A percentile compares a stretch with the other conserved stretches of the same genome.
phyloP scores from a whole-genome alignment of 2,888 invertebrate genomes.

The Ametastegia equiseti region DNA sequence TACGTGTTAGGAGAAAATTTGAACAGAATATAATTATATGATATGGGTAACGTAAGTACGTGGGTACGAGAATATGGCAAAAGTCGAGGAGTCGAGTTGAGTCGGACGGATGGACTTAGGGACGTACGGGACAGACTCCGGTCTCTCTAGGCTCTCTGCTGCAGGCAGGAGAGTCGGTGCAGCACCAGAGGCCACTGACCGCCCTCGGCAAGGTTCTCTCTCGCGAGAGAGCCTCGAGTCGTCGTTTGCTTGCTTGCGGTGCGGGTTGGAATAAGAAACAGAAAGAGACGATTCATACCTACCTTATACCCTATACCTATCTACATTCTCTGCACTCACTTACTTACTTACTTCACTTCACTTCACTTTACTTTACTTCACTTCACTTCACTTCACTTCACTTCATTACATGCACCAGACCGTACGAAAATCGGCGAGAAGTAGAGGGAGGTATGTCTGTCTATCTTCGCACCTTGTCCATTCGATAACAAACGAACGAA shows the following conservation, averaged over 20 bases:
- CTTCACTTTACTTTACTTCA: too few species aligned
- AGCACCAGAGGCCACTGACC: slow-evolving; percentile 72
- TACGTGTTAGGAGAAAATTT: too few species aligned
- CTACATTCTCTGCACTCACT: too few species aligned
- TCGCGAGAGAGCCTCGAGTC: slow-evolving; percentile 45
- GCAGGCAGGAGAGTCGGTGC: slow-evolving; percentile 60
- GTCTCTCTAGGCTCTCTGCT: slow-evolving; percentile 16
- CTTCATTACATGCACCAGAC: too few species aligned
- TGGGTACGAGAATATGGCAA: neutral
- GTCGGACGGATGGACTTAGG: neutral
- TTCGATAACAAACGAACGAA: too few species aligned
- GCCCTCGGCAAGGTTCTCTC: slow-evolving; percentile 73
- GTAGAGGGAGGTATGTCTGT: too few species aligned
- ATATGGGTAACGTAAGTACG: neutral
- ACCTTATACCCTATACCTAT: neutral
- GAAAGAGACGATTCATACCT: slow-evolving; percentile 19
- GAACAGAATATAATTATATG: neutral
- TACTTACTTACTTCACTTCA: neutral
- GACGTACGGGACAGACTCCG: slow-evolving; percentile 24
- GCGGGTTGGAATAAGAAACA: neutral
- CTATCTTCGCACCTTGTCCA: slow-evolving; percentile 2
- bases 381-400: too few species aligned
- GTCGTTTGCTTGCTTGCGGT: too few species aligned
- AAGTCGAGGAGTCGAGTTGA: neutral
- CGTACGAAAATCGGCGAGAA: neutral